Evolutionary conservation across 2,797 vertebrate genomes (phyloP), one percentile per base, ranked within the genome.

Genomic region (Notamacropus eugenii): DNA sequence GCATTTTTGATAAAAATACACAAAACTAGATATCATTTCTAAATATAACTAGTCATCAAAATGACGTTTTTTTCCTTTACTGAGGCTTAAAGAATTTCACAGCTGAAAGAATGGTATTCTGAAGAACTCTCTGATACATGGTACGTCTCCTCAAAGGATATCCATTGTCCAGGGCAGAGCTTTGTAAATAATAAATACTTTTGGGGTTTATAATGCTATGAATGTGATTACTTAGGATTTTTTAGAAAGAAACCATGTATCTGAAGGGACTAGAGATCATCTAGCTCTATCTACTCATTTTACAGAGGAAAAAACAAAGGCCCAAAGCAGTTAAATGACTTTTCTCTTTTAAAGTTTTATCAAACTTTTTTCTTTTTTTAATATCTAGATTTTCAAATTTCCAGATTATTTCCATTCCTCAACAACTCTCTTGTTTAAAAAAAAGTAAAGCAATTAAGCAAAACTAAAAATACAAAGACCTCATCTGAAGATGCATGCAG

Each of bases 11-110:
- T 90, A 56, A 93, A 57, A 9, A n/a, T 4, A 5, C 22, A 93
- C 22, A 94, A 95, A 92, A 90, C 52, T n/a, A 93, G 90, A 91
- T 34, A 90, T 22, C 34, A 22, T 22, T 74, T 74, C 16, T 74
- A 40, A 74, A 67, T 67, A n/a, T 67, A 40, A 22, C 16, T 74
- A 8, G n/a, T 74, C 16, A 74, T 74, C 67, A 74, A 74, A 40
- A 74, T 40, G 16, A 74, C 0, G n/a, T 1, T 29, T 2, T 92
- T 52, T 22, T 22, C 94, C 27, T 29, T 94, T 87, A 87, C 92
- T 95, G 67, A 54, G 91, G 90, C 57, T 93, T 90, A 5, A 74
- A 40, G n/a, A 74, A 74, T 74, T 74, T 74, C n/a, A 40, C n/a
- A 74, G 16, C n/a, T 74, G 11, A 40, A 74, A 40, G 34, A 74